Evolutionary conservation across 2,113 vertebrate species (phyloP), one percentile per base, ranked within the genome.

Genomic region (Alethe castanea): DNA sequence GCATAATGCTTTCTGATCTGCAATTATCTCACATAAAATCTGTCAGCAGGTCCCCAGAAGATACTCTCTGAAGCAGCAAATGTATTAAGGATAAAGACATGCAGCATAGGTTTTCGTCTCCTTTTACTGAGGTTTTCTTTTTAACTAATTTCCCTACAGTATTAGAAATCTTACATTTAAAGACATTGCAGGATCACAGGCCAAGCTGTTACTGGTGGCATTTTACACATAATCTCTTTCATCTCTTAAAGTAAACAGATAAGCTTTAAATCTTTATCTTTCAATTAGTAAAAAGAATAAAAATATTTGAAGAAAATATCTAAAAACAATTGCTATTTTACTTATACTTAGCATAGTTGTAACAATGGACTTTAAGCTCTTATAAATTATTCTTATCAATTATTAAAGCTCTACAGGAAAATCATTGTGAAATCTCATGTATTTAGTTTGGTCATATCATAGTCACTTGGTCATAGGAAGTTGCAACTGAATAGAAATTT

Each of bases 281-380:
- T 88, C 69, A 95, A 92, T 71, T 93, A 91, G 57, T 20, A 66
- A 91, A 96, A 78, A 87, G 79, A 84, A n/a, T 19, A 42, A 24
- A 85, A 28, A 10, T 71, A 81, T 95, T 96, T 86, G 78, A 93
- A 96, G 15, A 89, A 40, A 87, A 83, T 66, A 28, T 77, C 67
- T 92, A 80, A 89, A 93, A 19, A 33, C 15, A 36, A 52, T 69
- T 78, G 89, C 42, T 53, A n/a, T 60, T 71, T 89, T 86, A 50
- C 33, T 87, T 81, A 61, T 84, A 90, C 83, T 95, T 89, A 96
- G 42, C 23, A 83, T 60, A 66, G 40, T 61, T 81, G 53, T 22
- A 64, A 76, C 14, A 90, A 79, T 44, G 7, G 28, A 83, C 70
- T 95, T 92, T 26, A 35, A 62, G 38, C 3, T 60, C 59, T 54